These are phyloP conservation scores for Hydraecia micacea DNA, from an alignment of 2,888 invertebrate genomes.

Conservation along the genomic window DNA sequence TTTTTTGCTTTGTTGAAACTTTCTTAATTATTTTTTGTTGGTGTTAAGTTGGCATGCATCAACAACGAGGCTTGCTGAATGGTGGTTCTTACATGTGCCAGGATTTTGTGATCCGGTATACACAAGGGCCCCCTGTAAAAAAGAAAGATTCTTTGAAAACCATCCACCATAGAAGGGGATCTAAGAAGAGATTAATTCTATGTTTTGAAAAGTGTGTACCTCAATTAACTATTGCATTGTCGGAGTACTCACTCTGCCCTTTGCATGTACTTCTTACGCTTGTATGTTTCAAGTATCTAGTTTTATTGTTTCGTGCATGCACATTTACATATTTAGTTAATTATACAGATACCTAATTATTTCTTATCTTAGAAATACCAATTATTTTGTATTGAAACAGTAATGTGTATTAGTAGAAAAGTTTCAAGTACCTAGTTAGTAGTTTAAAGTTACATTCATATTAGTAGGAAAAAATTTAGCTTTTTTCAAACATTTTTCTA, in stretches of 20 bases:
- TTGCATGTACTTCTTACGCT: slow-evolving; percentile 51
- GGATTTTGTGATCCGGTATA: slow-evolving; percentile 92
- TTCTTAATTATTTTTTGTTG: slow-evolving; percentile 73
- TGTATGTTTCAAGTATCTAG: slow-evolving; percentile 5
- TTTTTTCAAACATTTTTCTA: not conserved
- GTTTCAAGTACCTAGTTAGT: not conserved
- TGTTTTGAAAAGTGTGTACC: slow-evolving; percentile 68
- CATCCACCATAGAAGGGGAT: slow-evolving; percentile 86
- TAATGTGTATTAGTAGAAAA: slow-evolving; percentile 11
- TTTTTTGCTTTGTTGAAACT: slow-evolving; percentile 71
- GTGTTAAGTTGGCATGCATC: slow-evolving; percentile 90
- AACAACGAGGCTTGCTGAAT: slow-evolving; percentile 87
- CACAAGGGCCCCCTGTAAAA: slow-evolving; percentile 90
- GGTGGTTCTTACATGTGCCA: slow-evolving; percentile 92
- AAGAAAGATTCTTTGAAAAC: slow-evolving; percentile 91
- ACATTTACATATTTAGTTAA: slow-evolving; percentile 5
- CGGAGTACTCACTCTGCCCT: slow-evolving; percentile 71
- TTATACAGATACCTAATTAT: not conserved
- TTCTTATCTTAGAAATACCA: not conserved
- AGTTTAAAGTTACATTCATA: not conserved
- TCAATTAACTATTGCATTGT: slow-evolving; percentile 66
- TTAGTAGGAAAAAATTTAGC: not conserved
- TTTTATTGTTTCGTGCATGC: not conserved
- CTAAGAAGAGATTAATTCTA: slow-evolving; percentile 77
- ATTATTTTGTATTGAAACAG: not conserved